These are phyloP conservation scores for Sorex maritimensis DNA, from an alignment of 2,797 vertebrate genomes.

Conservation along the genomic window DNA sequence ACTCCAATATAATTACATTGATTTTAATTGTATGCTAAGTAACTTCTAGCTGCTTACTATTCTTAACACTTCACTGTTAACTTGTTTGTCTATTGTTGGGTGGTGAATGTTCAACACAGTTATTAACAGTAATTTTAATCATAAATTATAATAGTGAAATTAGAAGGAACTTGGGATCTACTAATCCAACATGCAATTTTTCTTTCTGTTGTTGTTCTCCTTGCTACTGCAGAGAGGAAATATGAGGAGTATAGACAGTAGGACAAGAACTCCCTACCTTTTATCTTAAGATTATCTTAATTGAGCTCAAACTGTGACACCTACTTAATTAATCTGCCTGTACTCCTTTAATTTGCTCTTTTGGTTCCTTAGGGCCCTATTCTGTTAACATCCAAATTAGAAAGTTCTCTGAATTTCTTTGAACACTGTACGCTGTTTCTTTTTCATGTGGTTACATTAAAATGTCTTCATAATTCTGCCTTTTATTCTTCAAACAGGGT, in stretches of 20 bases:
- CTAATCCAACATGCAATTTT: neutral
- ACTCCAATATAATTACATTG: neutral
- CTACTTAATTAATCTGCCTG: conserved; percentile 23
- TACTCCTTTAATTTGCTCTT: conserved; percentile 13
- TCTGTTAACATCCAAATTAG: conserved; percentile 36
- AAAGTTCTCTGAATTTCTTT: conserved; percentile 1
- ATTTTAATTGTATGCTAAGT: conserved; percentile 5
- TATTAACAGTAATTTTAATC: neutral
- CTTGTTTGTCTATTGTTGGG: neutral
- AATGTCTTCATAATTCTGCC: neutral
- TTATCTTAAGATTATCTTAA: conserved; percentile 32
- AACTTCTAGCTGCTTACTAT: neutral
- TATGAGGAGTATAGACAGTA: conserved; percentile 9
- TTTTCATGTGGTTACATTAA: neutral
- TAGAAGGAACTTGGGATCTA: neutral
- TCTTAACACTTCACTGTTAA: neutral
- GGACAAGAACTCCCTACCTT: neutral
- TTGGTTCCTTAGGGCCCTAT: neutral
- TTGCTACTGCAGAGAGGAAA: neutral
- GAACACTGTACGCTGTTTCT: neutral
- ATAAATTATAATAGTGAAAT: neutral
- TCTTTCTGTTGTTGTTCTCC: neutral
- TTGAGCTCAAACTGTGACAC: conserved; percentile 13
- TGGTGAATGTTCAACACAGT: neutral
- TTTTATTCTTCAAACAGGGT: neutral